Conservation (phyloP, 1,140 invertebrate species). For the Euura saliciscinereae region DNA sequence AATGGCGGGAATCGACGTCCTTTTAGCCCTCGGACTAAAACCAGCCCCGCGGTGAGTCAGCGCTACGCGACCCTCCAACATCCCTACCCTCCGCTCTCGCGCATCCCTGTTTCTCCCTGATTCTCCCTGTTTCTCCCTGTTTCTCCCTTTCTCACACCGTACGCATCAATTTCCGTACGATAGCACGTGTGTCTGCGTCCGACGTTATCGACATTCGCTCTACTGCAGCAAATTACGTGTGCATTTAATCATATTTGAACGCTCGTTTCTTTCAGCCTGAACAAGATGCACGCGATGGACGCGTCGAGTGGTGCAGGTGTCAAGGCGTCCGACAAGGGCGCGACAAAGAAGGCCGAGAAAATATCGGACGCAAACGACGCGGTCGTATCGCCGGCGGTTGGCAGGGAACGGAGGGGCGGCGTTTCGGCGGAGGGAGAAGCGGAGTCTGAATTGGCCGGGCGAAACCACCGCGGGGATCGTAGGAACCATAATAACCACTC, state of each 20-base stretch:
- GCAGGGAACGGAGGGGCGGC: too few species aligned
- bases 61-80: neutral
- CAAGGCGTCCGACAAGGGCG: neutral
- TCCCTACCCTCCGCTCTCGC: neutral
- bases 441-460: slow-evolving; percentile 54
- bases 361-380: too few species aligned
- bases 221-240: too few species aligned
- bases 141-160: slow-evolving; percentile 23
- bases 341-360: neutral
- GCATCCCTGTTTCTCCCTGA: slow-evolving; percentile 24
- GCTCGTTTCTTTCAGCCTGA: slow-evolving; percentile 39
- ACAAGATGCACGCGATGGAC: slow-evolving; percentile 58
- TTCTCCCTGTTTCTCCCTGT: slow-evolving; percentile 18
- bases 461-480: slow-evolving; percentile 48
- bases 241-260: too few species aligned
- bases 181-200: neutral
- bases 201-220: too few species aligned
- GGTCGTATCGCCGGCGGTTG: too few species aligned
- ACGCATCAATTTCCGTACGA: neutral
- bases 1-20: slow-evolving; percentile 44
- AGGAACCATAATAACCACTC: slow-evolving; percentile 25
- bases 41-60: slow-evolving; percentile 51
- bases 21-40: slow-evolving; percentile 53
- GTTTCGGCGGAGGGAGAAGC: slow-evolving; percentile 31
- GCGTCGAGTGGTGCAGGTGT: neutral